These are phyloP conservation scores for Falcaria lacertinaria DNA, from an alignment of 2,888 invertebrate species.

Conservation along the genomic window DNA sequence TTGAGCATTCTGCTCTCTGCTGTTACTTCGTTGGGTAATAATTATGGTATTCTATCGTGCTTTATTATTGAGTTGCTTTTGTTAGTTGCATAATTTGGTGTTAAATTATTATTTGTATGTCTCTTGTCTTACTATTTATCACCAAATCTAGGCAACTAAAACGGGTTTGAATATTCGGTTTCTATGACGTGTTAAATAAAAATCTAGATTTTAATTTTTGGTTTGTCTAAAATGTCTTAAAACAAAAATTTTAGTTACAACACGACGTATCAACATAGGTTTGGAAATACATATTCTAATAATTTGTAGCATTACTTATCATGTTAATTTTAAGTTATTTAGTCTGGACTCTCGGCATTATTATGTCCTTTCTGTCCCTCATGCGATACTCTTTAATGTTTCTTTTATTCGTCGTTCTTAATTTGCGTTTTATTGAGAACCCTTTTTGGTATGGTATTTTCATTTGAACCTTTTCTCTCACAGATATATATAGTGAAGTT, in stretches of 20 bases:
- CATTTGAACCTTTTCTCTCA: slow-evolving; percentile 48
- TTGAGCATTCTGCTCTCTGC: slow-evolving; percentile 22
- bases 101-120: too few species aligned
- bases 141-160: too few species aligned
- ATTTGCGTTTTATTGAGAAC: slow-evolving; percentile 4
- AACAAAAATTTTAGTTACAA: too few species aligned
- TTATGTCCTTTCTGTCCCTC: slow-evolving; percentile 46
- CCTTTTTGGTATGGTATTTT: slow-evolving; percentile 26
- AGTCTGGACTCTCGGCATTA: slow-evolving; percentile 37
- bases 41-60: not conserved
- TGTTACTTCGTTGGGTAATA: slow-evolving; percentile 25
- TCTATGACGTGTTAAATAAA: too few species aligned
- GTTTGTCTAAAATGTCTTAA: too few species aligned
- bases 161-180: not conserved
- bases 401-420: slow-evolving; percentile 44
- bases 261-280: too few species aligned
- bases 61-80: slow-evolving; percentile 7
- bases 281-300: too few species aligned
- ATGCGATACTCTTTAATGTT: slow-evolving; percentile 29
- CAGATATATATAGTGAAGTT: slow-evolving; percentile 40
- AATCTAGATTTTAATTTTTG: too few species aligned
- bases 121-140: too few species aligned
- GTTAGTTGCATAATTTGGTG: slow-evolving; percentile 14
- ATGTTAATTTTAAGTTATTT: too few species aligned
- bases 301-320: too few species aligned